Evolutionary conservation across 53 echinoderm and acorn worm genomes (phyloP), one percentile per base, ranked within the genome.

Genomic region (Luidia sarsii): DNA sequence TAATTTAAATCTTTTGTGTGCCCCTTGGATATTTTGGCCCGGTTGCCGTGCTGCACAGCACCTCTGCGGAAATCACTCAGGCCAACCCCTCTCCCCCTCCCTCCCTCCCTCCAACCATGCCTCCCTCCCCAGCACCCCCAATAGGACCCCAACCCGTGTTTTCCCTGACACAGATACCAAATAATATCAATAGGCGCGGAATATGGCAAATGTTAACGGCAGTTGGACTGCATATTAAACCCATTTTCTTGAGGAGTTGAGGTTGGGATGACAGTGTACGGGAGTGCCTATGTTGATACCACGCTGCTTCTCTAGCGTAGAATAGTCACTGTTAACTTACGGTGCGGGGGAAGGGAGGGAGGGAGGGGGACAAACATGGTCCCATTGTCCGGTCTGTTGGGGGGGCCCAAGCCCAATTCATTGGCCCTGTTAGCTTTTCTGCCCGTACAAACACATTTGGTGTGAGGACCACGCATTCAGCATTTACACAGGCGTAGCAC

Each of bases 401-500:
- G n/a, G 15, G 23, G 46, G 46, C 57, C 75, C 59, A 61, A 38
- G 75, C 61, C 75, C 75, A 75, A 75, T 75, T 75, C 75, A 75
- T 75, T 75, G 45, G 30, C 75, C 18, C 61, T 75, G 75, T 75
- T 75, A 75, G 75, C 75, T 57, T 75, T 75, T 59, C 75, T 59
- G 39, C 75, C 46, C 39, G 55, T 59, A 75, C 60, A 57, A 75
- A 75, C 75, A 75, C 75, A 75, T 75, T 75, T 75, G 75, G 75
- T 75, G 75, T 75, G 75, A 61, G 59, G 60, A 75, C 75, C 75
- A 75, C 75, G 75, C 60, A 61, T 75, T 39, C 61, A 43, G 41
- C 75, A 75, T 75, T 75, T 75, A 61, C 75, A 75, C 75, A 75
- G 75, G 61, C 75, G 75, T 75, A 75, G 75, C 59, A 75, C 75